phyloP scores from a whole-genome alignment of 2,888 invertebrate genomes.

The Phorcus lineatus region DNA sequence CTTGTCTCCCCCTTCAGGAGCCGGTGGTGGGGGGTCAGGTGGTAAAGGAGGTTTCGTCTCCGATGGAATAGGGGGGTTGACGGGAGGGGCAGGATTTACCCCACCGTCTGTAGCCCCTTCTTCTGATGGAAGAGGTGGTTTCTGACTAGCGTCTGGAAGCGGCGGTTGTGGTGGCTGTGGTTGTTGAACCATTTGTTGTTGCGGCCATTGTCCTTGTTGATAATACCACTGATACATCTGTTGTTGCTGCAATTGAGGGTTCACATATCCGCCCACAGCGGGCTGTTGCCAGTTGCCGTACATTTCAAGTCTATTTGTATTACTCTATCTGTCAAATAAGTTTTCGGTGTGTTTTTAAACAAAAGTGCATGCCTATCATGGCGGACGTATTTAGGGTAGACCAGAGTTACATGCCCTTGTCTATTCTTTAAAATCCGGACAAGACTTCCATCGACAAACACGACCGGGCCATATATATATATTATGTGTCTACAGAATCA shows the following conservation, averaged over 20 bases:
- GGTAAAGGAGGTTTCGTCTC: constrained; percentile 70
- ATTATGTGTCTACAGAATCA: no score
- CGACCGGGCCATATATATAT: no score
- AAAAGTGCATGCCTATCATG: no score
- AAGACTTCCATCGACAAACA: no score
- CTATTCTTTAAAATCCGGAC: no score
- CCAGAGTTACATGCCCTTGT: no score
- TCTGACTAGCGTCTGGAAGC: constrained; percentile 26
- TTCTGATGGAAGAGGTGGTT: constrained; percentile 37
- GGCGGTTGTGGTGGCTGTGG: constrained; percentile 32
- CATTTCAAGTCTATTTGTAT: neutral
- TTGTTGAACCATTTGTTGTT: constrained; percentile 16
- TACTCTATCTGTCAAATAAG: no score
- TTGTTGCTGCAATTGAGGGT: constrained; percentile 20
- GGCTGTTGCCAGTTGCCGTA: constrained; percentile 26
- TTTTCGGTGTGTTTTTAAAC: no score
- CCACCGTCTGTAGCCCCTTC: neutral
- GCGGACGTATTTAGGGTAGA: no score
- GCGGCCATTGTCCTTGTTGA: constrained; percentile 34
- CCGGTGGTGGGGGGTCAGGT: constrained; percentile 66
- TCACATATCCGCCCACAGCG: neutral
- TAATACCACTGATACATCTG: constrained; percentile 49
- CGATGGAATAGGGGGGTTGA: constrained; percentile 61
- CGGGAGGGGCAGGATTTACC: constrained; percentile 57
- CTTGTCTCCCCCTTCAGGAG: constrained; percentile 20